Conservation (phyloP, 2,888 invertebrate genomes). For the Drepanosiphum platanoidis region DNA sequence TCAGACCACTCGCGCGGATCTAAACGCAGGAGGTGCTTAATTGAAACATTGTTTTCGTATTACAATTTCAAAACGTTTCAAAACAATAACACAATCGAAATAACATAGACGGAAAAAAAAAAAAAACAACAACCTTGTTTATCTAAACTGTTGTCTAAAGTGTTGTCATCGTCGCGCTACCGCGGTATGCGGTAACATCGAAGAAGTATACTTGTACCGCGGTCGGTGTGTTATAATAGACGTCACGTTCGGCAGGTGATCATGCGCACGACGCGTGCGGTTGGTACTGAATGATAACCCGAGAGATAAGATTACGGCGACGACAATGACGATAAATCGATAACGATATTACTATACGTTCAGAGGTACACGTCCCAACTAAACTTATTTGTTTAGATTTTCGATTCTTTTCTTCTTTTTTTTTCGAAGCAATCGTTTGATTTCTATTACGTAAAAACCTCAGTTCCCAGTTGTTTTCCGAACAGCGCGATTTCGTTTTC, state of each 20-base stretch:
- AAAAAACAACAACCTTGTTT: no score
- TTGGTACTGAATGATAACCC: conserved; percentile 14
- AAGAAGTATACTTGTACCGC: background rate
- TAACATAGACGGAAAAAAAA: no score
- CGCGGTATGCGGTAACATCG: background rate
- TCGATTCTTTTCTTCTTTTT: no score
- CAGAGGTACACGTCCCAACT: no score
- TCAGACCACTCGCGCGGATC: background rate
- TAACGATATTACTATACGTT: no score
- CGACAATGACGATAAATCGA: background rate
- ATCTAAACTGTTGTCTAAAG: conserved; percentile 36
- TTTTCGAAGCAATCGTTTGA: no score
- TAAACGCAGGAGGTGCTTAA: background rate
- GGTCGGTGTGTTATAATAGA: background rate
- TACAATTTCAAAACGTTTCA: conserved; percentile 26
- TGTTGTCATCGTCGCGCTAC: conserved; percentile 45
- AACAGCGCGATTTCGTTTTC: background rate
- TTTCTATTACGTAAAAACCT: background rate
- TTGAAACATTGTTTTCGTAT: background rate
- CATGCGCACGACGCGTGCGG: background rate
- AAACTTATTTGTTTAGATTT: no score
- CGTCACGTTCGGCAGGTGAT: background rate
- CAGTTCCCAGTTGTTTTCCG: background rate
- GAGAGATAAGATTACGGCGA: background rate
- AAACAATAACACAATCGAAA: conserved; percentile 22